phyloP scores from a whole-genome alignment of 2,888 invertebrate genomes.

The Gandaritis pyraliata region DNA sequence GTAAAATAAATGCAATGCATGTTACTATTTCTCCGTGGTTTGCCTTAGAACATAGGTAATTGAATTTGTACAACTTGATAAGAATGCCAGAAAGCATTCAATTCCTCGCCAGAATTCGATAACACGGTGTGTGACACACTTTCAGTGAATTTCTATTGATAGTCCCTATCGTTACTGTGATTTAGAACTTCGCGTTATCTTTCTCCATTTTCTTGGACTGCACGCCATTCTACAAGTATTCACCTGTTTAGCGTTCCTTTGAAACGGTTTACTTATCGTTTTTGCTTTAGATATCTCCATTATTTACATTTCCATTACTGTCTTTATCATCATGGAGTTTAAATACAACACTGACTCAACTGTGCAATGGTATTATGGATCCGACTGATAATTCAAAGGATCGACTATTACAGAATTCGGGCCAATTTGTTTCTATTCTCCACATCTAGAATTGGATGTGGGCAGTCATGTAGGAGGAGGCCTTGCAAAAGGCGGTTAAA shows the following conservation, averaged over 20 bases:
- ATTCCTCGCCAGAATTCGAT: conserved; percentile 53
- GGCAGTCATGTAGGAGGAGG: conserved; percentile 80
- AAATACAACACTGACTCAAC: conserved; percentile 38
- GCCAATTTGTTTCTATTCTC: conserved; percentile 65
- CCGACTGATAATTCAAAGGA: conserved; percentile 26
- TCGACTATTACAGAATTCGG: conserved; percentile 56
- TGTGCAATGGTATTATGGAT: conserved; percentile 19
- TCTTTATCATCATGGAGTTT: conserved; percentile 39
- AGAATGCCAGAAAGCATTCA: conserved; percentile 42
- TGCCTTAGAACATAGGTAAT: background rate
- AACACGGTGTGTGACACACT: conserved; percentile 66
- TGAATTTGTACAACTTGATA: background rate
- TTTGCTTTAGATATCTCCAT: conserved; percentile 32
- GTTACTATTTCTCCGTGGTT: background rate
- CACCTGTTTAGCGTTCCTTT: conserved; percentile 41
- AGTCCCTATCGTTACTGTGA: conserved; percentile 51
- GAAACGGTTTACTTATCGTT: conserved; percentile 38
- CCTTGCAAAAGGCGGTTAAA: conserved; percentile 74
- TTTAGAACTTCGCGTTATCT: conserved; percentile 41
- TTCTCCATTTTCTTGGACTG: conserved; percentile 39
- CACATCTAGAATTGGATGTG: conserved; percentile 76
- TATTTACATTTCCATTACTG: conserved; percentile 37
- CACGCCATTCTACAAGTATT: conserved; percentile 39
- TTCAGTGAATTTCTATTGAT: conserved; percentile 60
- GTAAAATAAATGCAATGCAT: too few species aligned